Base-by-base conservation (phyloP, 2,888 invertebrate genomes). In the Sarcophaga caerulescens region DNA sequence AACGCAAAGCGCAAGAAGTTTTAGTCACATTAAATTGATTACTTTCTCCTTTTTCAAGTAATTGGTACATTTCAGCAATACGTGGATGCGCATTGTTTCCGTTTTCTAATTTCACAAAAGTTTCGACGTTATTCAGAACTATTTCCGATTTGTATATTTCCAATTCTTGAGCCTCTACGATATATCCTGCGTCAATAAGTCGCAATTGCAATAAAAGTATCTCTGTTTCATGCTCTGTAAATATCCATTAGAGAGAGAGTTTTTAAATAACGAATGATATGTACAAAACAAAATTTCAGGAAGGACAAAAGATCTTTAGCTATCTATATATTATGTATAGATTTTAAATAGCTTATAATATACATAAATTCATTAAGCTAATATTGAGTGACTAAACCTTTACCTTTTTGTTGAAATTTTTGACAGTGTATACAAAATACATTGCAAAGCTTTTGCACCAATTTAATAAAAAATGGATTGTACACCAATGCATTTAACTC, bases 391-490 rank as follows among this genome's bases (percentile, higher is more conserved):
- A 35, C 5, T 35, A 35, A 35, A 35, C 35, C 8, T 35, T 90
- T 90, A 95, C 95, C 93, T 91, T 95, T 94, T 90, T 96, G 94
- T 93, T 97, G 96, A 12, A 97, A 93, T 89, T 93, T 94, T 88
- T 94, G 95, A 91, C 98, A 98, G 75, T 94, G 93, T 6, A 96
- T 92, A 90, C 98, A 98, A 23, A 95, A 94, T 1, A 96, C 93
- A 87, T 95, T 94, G 74, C 97, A 94, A 11, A 98, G 92, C 1
- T 94, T 94, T 79, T 94, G 95, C 21, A 99, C 94, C 47, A 95
- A 94, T 90, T 96, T 96, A 87, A 97, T 96, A 90, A 98, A 98
- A 69, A 99, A 91, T 0, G 99, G 99, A 94, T 99, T 99, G 81
- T 97, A 96, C 0, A 98, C 97, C 0, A 98, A 96, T 14, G 99